Evolutionary conservation across 1,140 invertebrate genomes (phyloP).

Genomic region (Maconellicoccus hirsutus): DNA sequence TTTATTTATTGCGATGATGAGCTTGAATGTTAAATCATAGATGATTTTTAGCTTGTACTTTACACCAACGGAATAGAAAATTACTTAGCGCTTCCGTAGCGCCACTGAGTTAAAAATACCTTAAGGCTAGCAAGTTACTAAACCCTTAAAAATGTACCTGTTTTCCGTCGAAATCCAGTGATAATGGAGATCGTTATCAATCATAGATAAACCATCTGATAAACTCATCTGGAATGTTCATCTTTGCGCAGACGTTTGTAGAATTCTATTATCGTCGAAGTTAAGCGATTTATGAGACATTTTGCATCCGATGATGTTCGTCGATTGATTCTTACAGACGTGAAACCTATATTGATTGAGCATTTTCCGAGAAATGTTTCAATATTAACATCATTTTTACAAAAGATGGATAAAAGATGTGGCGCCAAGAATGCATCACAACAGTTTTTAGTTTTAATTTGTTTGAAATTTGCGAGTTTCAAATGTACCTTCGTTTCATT

Average conservation of each 20-base stretch:
- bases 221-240: no score
- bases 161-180: no score
- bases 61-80: neutral
- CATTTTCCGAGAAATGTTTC: neutral
- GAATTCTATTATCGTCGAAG: neutral
- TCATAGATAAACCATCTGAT: no score
- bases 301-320: neutral
- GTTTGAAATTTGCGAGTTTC: no score
- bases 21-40: neutral
- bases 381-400: no score
- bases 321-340: neutral
- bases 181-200: no score
- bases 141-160: no score
- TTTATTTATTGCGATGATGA: neutral
- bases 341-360: neutral
- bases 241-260: neutral
- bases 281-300: slow-evolving; percentile 5
- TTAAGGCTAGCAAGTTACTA: no score
- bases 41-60: neutral
- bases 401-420: neutral
- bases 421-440: neutral
- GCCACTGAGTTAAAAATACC: no score
- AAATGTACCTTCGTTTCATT: no score
- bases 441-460: no score
- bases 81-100: no score